Evolutionary conservation across 1,140 invertebrate genomes (phyloP).

Genomic region (Frieseomelitta varia): DNA sequence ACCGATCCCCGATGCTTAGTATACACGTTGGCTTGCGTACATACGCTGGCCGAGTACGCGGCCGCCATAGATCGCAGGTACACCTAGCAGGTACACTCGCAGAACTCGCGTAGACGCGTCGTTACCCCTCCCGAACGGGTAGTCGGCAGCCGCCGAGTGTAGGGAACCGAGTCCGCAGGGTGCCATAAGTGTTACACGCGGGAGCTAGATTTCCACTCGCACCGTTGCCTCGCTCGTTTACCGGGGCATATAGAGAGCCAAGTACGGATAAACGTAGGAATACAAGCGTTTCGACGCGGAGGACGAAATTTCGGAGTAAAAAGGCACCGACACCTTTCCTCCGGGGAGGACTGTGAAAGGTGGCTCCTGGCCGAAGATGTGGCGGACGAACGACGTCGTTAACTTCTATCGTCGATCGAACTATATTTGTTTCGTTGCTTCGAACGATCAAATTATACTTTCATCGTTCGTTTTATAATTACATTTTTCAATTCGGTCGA

Average conservation of each 20-base stretch:
- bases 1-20: background rate
- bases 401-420: too few relatives aligned
- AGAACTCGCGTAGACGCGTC: slow-evolving; percentile 31
- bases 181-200: slow-evolving; percentile 28
- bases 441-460: too few relatives aligned
- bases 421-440: too few relatives aligned
- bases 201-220: slow-evolving; percentile 2
- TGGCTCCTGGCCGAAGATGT: too few relatives aligned
- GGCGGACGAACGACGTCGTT: too few relatives aligned
- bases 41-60: background rate
- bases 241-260: background rate
- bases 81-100: background rate
- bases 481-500: too few relatives aligned
- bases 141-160: background rate
- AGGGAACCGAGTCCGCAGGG: background rate
- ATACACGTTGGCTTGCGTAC: slow-evolving; percentile 6
- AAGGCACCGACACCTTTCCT: too few relatives aligned
- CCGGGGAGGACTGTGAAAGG: too few relatives aligned
- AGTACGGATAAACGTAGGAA: too few relatives aligned
- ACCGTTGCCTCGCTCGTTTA: background rate
- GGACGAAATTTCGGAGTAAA: too few relatives aligned
- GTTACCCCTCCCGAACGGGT: background rate
- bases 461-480: too few relatives aligned
- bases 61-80: background rate
- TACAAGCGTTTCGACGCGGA: background rate